phyloP scores from a whole-genome alignment of 2,888 invertebrate species.

The Teleogryllus oceanicus region DNA sequence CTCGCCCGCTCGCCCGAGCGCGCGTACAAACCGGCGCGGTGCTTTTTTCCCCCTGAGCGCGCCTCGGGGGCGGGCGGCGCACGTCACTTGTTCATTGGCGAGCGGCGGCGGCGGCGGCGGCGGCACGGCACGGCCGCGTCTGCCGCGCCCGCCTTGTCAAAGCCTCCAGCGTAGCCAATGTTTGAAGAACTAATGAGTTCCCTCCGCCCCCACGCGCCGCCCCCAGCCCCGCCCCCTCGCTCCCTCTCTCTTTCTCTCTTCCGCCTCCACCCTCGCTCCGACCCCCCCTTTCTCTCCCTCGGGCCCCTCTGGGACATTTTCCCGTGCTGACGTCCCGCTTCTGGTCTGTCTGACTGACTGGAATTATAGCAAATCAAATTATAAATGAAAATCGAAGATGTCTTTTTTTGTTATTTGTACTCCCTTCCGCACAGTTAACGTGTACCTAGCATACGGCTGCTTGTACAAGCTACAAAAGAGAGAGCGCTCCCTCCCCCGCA shows the following conservation, averaged over 20 bases:
- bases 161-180: constrained; percentile 32
- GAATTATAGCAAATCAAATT: constrained; percentile 38
- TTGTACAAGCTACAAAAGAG: constrained; percentile 26
- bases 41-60: constrained; percentile 6
- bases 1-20: background rate
- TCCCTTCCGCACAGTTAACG: constrained; percentile 19
- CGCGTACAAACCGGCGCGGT: background rate
- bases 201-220: constrained; percentile 19
- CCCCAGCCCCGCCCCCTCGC: constrained; percentile 21
- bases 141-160: constrained; percentile 18
- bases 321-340: constrained; percentile 25
- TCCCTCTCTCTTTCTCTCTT: constrained; percentile 24
- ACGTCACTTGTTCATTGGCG: constrained; percentile 18
- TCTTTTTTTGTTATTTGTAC: constrained; percentile 31
- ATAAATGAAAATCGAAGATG: constrained; percentile 37
- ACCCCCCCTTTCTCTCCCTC: constrained; percentile 29
- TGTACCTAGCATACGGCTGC: constrained; percentile 30
- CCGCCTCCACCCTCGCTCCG: constrained; percentile 5
- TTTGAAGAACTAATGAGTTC: constrained; percentile 39
- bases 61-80: background rate
- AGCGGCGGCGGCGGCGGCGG: constrained; percentile 4
- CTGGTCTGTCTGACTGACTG: constrained; percentile 32
- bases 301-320: constrained; percentile 27
- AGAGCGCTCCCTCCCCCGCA: background rate
- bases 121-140: background rate